A percentile compares a stretch with the other conserved stretches of the same genome.
Evolutionary conservation across 2,797 vertebrate genomes (phyloP).

Genomic region (Cossypha heuglini): DNA sequence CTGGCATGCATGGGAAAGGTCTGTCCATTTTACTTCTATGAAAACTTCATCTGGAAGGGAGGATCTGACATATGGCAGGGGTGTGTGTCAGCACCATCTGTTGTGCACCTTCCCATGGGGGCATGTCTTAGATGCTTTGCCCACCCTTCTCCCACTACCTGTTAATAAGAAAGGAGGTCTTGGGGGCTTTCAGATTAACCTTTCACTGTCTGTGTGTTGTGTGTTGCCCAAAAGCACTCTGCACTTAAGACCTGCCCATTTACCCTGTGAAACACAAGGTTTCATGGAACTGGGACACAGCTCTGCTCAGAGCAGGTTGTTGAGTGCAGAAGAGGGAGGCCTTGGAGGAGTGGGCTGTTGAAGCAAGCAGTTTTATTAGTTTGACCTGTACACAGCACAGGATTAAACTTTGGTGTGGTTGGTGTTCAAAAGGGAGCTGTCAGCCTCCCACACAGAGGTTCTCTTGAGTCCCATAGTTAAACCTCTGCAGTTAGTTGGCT

Average conservation of each 20-base stretch:
- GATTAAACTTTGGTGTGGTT: neutral
- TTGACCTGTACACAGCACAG: neutral
- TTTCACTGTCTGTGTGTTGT: neutral
- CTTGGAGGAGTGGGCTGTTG: neutral
- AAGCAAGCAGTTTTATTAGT: neutral
- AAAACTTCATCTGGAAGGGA: neutral
- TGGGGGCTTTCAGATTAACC: neutral
- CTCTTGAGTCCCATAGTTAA: neutral
- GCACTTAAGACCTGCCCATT: neutral
- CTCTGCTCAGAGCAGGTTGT: neutral
- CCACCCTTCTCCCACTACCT: neutral
- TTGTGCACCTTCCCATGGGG: neutral
- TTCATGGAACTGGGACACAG: neutral
- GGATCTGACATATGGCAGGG: rapidly evolving
- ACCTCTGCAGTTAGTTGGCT: neutral
- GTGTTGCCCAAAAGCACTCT: neutral
- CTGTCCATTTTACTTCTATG: neutral
- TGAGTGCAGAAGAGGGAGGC: neutral
- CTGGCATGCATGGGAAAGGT: neutral
- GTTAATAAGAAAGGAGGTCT: neutral
- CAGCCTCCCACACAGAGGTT: neutral
- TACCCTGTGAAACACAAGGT: neutral
- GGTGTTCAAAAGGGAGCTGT: neutral
- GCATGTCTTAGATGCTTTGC: neutral
- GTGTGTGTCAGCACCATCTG: neutral